Evolutionary conservation across 2,797 vertebrate species (phyloP).

Genomic region (Phoeniculus purpureus): DNA sequence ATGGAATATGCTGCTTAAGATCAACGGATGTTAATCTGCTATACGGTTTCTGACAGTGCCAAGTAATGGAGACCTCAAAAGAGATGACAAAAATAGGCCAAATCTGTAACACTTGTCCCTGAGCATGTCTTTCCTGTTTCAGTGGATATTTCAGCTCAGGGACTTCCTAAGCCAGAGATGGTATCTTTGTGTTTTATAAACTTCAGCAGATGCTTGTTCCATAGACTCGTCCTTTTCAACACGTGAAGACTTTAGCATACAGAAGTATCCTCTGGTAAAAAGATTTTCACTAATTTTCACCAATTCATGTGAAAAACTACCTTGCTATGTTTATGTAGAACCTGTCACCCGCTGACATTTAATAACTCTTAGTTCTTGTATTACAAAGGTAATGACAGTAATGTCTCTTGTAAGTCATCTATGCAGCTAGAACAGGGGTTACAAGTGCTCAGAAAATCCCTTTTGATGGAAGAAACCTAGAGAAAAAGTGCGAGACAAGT

Average conservation of each 20-base stretch:
- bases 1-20: not conserved
- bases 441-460: not conserved
- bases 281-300: not conserved
- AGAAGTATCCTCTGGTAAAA: not conserved
- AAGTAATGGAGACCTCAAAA: not conserved
- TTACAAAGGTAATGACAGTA: not conserved
- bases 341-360: not conserved
- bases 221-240: not conserved
- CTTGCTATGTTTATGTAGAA: not conserved
- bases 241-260: not conserved
- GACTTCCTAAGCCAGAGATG: not conserved
- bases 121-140: not conserved
- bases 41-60: not conserved
- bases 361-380: not conserved
- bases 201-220: not conserved
- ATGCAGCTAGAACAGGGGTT: not conserved
- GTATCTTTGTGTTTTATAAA: conserved; percentile 13
- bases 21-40: not conserved
- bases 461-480: not conserved
- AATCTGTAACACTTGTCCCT: not conserved
- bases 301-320: not conserved
- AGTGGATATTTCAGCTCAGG: not conserved
- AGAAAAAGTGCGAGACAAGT: not conserved
- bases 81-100: not conserved
- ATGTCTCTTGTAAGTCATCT: not conserved